Conservation (phyloP, 2,888 invertebrate species). For the Cylloceria caligata region DNA sequence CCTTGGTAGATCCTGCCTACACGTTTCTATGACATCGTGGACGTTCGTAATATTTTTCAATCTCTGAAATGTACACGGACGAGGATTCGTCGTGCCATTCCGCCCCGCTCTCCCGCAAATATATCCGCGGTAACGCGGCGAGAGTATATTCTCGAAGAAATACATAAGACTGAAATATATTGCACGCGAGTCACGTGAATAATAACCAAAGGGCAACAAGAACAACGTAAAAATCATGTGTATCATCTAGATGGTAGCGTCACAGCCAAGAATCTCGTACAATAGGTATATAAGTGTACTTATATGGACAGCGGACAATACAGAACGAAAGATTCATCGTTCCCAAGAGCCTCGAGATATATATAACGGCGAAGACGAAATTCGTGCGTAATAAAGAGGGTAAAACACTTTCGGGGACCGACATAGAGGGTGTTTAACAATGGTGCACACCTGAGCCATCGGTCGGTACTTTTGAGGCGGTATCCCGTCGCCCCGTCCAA, state of each 20-base stretch:
- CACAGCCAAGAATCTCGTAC: slow-evolving; percentile 8
- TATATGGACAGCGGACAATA: slow-evolving; percentile 26
- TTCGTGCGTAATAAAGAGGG: slow-evolving; percentile 79
- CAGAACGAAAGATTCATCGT: slow-evolving; percentile 47
- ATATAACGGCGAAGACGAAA: slow-evolving; percentile 47
- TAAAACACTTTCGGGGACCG: slow-evolving; percentile 72
- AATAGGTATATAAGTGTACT: slow-evolving; percentile 14
- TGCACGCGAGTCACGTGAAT: slow-evolving; percentile 43
- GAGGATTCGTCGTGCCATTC: neutral
- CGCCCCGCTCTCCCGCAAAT: neutral
- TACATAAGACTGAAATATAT: slow-evolving; percentile 54
- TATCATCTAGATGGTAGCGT: slow-evolving; percentile 28
- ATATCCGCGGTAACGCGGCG: neutral
- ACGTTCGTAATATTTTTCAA: neutral
- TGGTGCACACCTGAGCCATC: slow-evolving; percentile 81
- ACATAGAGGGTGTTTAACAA: slow-evolving; percentile 76
- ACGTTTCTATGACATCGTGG: neutral
- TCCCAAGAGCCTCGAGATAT: slow-evolving; percentile 13
- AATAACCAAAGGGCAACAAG: slow-evolving; percentile 24
- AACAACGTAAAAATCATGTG: slow-evolving; percentile 31
- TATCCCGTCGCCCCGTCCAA: slow-evolving; percentile 63
- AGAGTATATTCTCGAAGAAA: slow-evolving; percentile 31
- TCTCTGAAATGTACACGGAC: neutral
- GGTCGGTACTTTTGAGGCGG: slow-evolving; percentile 79
- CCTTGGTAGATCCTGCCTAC: too few relatives aligned